Base-by-base conservation (phyloP, 2,888 invertebrate species). In the Hanleya hanleyi region DNA sequence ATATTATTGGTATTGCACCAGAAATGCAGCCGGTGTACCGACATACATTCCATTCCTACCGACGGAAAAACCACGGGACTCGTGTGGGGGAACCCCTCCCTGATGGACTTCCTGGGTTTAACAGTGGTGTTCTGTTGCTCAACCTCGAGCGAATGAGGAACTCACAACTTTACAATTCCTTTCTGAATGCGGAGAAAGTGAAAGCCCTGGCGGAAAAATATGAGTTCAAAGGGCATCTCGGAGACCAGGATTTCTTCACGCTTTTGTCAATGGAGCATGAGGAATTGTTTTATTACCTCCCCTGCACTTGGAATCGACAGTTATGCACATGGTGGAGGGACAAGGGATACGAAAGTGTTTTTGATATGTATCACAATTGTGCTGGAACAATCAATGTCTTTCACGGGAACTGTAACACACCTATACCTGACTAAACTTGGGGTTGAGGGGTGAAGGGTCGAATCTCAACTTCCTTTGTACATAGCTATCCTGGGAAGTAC, bases 181-280 rank as follows among this genome's bases (percentile, higher is more conserved):
- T 94, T 65, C 90, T 91, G 7, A 80, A 83, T 47, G 77, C 80
- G 1, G 79, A 87, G 0, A 69, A 72, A 22, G 74, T 91, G 0
- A 75, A 83, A 29, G 68, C 75, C 3, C 72, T 92, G 26, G 86
- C 90, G 18, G 71, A 87, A 18, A 91, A 91, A 78, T 92, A 91
- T 81, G 75, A 81, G 33, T 90, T 91, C 75, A 85, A 87, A 77
- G 90, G 90, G 29, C 95, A 95, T 88, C 92, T 96, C 36, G 96
- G 96, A 0, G 96, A 96, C 90, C 96, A 96, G 90, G 95, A 95
- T 91, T 95, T 95, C 90, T 95, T 94, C 87, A 94, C 95, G 0
- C 89, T 95, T 38, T 84, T 95, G 12, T 94, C 93, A 12, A 92
- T 93, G 80, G 95, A 95, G 83, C 92, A 94, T 82, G 94, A 94